Conservation (phyloP, 2,113 vertebrate species). For the Apodemus speciosus region DNA sequence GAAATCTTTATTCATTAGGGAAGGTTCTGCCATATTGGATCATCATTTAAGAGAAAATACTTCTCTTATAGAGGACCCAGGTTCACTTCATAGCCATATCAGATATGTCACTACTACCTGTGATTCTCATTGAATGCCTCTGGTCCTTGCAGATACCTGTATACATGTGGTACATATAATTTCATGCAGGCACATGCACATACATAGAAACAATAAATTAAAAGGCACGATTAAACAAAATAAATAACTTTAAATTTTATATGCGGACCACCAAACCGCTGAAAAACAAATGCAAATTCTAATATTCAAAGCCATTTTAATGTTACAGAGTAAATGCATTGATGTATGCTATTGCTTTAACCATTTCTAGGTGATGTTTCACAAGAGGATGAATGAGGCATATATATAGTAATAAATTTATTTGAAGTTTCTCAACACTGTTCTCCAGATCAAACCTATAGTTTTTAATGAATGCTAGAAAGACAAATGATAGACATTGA, state of each 20-base stretch:
- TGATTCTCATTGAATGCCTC: background rate
- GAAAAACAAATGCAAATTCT: background rate
- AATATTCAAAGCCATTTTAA: background rate
- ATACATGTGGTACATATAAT: background rate
- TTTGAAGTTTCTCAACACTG: background rate
- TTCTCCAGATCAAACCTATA: background rate
- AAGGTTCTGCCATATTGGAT: background rate
- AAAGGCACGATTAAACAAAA: background rate
- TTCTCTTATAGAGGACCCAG: background rate
- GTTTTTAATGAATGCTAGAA: background rate
- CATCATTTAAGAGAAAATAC: background rate
- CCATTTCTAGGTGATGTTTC: background rate
- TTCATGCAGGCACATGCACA: background rate
- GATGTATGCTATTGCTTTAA: background rate
- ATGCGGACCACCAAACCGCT: background rate
- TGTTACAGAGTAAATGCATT: background rate
- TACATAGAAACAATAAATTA: background rate
- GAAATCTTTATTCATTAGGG: too few species aligned
- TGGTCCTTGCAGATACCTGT: background rate
- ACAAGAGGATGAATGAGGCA: background rate
- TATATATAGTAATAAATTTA: background rate
- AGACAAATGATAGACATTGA: background rate
- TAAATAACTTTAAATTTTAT: background rate
- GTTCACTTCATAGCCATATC: background rate
- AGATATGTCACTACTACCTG: background rate